phyloP scores from a whole-genome alignment of 1,140 invertebrate genomes.

The Drosophila willistoni region DNA sequence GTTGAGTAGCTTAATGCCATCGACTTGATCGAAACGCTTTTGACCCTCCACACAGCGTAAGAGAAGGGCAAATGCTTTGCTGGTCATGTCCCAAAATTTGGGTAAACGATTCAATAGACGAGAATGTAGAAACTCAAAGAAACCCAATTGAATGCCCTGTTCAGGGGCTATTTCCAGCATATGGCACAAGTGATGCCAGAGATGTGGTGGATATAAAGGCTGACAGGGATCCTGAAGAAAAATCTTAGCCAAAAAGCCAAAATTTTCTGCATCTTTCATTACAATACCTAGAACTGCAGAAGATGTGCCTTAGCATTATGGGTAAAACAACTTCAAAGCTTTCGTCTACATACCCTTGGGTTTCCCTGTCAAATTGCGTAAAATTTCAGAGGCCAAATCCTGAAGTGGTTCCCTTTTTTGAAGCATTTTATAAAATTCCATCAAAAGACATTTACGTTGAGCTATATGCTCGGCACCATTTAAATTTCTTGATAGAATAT shows the following conservation, averaged over 20 bases:
- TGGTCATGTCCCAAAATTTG: constrained; percentile 48
- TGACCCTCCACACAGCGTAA: constrained; percentile 70
- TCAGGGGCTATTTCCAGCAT: constrained; percentile 61
- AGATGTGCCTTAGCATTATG: neutral
- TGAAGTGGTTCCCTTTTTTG: neutral
- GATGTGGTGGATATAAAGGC: constrained; percentile 40
- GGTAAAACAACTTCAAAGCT: neutral
- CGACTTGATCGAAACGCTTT: constrained; percentile 54
- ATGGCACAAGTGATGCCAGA: constrained; percentile 70
- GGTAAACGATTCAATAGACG: constrained; percentile 47
- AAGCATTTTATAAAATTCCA: constrained; percentile 68
- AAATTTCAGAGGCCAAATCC: constrained; percentile 53
- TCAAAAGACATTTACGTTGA: constrained; percentile 44
- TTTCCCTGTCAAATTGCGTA: constrained; percentile 63
- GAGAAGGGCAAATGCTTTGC: constrained; percentile 71
- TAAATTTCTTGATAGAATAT: constrained; percentile 57
- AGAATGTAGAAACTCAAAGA: constrained; percentile 63
- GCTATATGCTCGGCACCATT: constrained; percentile 65
- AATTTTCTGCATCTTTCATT: constrained; percentile 42
- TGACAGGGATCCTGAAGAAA: constrained; percentile 57
- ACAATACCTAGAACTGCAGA: constrained; percentile 49
- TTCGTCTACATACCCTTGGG: constrained; percentile 49
- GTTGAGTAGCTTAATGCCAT: constrained; percentile 62
- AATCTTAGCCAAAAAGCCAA: constrained; percentile 45
- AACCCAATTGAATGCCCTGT: constrained; percentile 55